Evolutionary conservation across 2,797 vertebrate species (phyloP).

Genomic region (Sorex maritimensis): DNA sequence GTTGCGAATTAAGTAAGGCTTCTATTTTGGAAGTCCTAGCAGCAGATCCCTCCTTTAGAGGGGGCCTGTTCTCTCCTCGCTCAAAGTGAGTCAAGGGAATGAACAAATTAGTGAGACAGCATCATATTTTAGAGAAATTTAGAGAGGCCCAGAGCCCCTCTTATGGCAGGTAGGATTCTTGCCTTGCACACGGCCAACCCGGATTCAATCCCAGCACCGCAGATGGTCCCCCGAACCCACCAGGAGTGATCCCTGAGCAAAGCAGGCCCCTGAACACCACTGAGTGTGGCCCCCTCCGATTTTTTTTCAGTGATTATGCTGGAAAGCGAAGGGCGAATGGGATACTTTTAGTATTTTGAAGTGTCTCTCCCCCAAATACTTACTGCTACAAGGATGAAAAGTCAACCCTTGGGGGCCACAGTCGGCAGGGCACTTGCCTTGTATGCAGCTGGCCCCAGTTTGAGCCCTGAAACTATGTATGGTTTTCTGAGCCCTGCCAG

Average conservation of each 20-base stretch:
- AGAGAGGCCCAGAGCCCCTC: too few relatives aligned
- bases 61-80: not conserved
- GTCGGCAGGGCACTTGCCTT: too few relatives aligned
- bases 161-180: not conserved
- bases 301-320: conserved; percentile 33
- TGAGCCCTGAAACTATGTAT: too few relatives aligned
- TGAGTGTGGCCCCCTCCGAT: too few relatives aligned
- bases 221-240: too few relatives aligned
- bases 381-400: conserved; percentile 39
- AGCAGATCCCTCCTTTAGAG: conserved; percentile 43
- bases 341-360: conserved; percentile 14
- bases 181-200: not conserved
- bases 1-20: conserved; percentile 44
- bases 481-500: too few relatives aligned
- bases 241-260: too few relatives aligned
- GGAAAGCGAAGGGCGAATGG: conserved; percentile 40
- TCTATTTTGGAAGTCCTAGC: not conserved
- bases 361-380: conserved; percentile 14
- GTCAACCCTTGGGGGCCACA: too few relatives aligned
- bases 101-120: not conserved
- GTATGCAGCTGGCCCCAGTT: too few relatives aligned
- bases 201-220: too few relatives aligned
- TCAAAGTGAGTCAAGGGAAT: conserved; percentile 13
- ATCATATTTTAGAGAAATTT: not conserved
- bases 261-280: too few relatives aligned